Evolutionary conservation across 1,140 invertebrate species (phyloP), one percentile per base, ranked within the genome.

Genomic region (Conus ventricosus): DNA sequence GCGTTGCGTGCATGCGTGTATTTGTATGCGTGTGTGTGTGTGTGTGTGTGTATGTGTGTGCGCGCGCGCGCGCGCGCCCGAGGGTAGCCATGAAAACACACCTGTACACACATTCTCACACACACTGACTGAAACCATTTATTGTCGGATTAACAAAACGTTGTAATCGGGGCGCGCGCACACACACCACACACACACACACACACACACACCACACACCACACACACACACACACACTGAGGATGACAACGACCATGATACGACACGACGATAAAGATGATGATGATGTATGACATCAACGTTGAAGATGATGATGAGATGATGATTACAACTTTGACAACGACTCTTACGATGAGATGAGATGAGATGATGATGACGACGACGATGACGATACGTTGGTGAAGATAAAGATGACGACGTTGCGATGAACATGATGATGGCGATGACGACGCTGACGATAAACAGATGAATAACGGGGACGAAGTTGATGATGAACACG

Each of bases 341-440:
- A 39, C 0, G 39, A 1, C 39, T 39, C 39, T 39, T 39, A 39
- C 39, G 39, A 39, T 39, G 39, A n/a, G n/a, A n/a, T n/a, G n/a
- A n/a, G n/a, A 39, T 81, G 78, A 81, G 78, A 81, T 81, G 5
- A 81, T 81, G 78, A 81, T 81, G 78, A 81, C 27, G 78, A 51
- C 51, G 78, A 51, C 51, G 78, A 81, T 27, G 78, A 81, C 51
- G 78, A 81, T 27, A 27, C 39, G 39, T 39, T 39, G 39, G 39
- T 39, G 39, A 39, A 39, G 39, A 39, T 39, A 3, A 39, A 1
- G 39, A 39, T 3, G 39, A 39, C 39, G 39, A 39, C 39, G 39
- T 39, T 39, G 39, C 3, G 39, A 39, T 39, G 39, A 39, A 39
- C 39, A 39, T 3, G 39, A 39, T 39, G 39, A 39, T 39, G 3